Percentiles rank a stretch among this genome's conserved stretches.
Conservation (phyloP, 2,888 invertebrate species). For the Drosophila neotestacea region DNA sequence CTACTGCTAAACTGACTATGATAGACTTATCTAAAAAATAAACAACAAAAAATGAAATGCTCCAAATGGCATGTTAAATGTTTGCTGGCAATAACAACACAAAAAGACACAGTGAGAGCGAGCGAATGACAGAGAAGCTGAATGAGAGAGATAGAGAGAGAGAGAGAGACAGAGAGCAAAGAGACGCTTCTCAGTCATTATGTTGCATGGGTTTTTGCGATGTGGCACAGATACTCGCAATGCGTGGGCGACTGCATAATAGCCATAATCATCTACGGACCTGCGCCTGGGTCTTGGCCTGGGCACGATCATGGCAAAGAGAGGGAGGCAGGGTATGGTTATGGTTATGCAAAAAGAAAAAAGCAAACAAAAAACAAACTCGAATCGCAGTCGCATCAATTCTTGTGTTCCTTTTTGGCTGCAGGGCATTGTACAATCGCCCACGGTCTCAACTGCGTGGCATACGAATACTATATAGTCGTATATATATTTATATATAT, state of each 20-base stretch:
- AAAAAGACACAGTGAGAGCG: too few relatives aligned
- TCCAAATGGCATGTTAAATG: too few relatives aligned
- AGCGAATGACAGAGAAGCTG: too few relatives aligned
- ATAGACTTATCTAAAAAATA: too few relatives aligned
- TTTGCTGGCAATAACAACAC: too few relatives aligned
- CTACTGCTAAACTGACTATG: too few relatives aligned
- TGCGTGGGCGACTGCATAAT: slow-evolving; percentile 59
- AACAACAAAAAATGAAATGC: too few relatives aligned
- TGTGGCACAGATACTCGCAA: slow-evolving; percentile 50
- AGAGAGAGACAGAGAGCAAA: background rate
- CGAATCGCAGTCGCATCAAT: slow-evolving; percentile 37
- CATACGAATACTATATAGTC: slow-evolving; percentile 10
- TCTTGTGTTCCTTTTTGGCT: slow-evolving; percentile 33
- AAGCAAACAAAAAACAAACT: slow-evolving; percentile 9
- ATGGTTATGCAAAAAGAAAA: slow-evolving; percentile 10
- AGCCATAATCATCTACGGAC: slow-evolving; percentile 57
- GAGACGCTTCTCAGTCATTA: slow-evolving; percentile 5
- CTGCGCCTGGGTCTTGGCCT: slow-evolving; percentile 31
- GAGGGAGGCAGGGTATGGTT: background rate
- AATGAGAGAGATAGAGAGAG: too few relatives aligned
- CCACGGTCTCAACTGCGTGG: slow-evolving; percentile 43
- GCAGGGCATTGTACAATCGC: slow-evolving; percentile 58
- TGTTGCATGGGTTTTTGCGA: slow-evolving; percentile 33
- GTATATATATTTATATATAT: slow-evolving; percentile 1
- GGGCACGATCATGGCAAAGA: background rate